Percentiles rank a stretch among this genome's conserved stretches.
Evolutionary conservation across 1,140 invertebrate genomes (phyloP).

Genomic region (Panulirus ornatus): DNA sequence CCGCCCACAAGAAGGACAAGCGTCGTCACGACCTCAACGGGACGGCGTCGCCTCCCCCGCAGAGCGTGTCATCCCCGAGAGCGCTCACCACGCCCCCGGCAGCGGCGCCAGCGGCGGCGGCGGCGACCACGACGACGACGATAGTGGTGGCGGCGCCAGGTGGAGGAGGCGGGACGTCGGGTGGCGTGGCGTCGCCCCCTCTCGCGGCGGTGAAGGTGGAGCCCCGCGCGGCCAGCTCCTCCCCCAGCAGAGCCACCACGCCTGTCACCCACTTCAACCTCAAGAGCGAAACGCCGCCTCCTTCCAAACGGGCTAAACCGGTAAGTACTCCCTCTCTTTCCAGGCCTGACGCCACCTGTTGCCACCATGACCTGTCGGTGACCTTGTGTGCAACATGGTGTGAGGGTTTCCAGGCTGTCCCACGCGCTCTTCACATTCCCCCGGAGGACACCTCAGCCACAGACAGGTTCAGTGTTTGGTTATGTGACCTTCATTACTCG

Average conservation of each 20-base stretch:
- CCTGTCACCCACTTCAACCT: constrained; percentile 43
- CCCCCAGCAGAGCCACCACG: constrained; percentile 49
- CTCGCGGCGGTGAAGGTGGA: constrained; percentile 26
- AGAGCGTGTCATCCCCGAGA: constrained; percentile 30
- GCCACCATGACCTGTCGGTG: no score
- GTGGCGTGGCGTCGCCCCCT: constrained; percentile 14
- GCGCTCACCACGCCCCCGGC: constrained; percentile 20
- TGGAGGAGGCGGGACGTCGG: neutral
- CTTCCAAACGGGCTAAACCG: constrained; percentile 60
- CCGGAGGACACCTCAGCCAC: no score
- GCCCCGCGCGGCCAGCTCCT: constrained; percentile 15
- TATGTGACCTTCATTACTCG: no score
- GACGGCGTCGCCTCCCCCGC: constrained; percentile 49
- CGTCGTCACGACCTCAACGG: constrained; percentile 54
- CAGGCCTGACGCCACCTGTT: neutral
- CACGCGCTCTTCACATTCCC: no score
- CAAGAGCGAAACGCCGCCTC: constrained; percentile 69
- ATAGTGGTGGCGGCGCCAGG: neutral
- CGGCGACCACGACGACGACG: neutral
- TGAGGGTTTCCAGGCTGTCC: no score
- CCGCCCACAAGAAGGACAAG: constrained; percentile 64
- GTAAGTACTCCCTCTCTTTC: constrained; percentile 19
- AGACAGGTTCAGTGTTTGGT: no score
- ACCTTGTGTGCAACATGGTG: no score
- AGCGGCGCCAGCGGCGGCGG: neutral